Evolutionary conservation across 2,797 vertebrate genomes (phyloP).

Genomic region (Neosilurus mollespiculum): DNA sequence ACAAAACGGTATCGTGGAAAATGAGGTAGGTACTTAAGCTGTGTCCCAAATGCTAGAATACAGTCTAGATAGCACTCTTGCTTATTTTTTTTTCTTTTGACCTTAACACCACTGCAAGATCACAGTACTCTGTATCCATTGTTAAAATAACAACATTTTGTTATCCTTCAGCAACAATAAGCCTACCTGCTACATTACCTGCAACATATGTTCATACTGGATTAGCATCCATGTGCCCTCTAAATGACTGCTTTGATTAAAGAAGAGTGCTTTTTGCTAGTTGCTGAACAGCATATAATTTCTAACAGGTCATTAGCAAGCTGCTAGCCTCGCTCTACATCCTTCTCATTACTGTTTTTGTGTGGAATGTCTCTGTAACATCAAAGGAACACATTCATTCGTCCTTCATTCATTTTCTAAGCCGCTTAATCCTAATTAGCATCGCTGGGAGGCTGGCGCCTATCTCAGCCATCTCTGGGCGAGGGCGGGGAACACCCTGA

Average conservation of each 20-base stretch:
- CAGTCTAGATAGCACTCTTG: not conserved
- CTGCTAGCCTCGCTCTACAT: not conserved
- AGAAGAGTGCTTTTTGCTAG: not conserved
- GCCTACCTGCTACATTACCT: not conserved
- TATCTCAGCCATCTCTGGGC: too few relatives aligned
- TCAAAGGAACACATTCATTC: not conserved
- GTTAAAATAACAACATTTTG: not conserved
- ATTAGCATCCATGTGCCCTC: not conserved
- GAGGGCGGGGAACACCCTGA: too few relatives aligned
- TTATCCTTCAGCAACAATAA: not conserved
- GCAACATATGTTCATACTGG: not conserved
- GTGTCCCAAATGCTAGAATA: not conserved
- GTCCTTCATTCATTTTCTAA: too few relatives aligned
- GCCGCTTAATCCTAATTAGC: too few relatives aligned
- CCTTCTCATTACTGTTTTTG: not conserved
- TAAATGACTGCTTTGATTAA: not conserved
- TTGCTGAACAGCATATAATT: not conserved
- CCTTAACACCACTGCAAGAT: not conserved
- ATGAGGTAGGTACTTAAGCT: not conserved
- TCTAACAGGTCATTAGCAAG: not conserved
- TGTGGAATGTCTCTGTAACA: not conserved
- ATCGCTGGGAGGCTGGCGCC: too few relatives aligned
- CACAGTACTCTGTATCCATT: not conserved
- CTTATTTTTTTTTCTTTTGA: not conserved
- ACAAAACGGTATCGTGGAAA: constrained; percentile 8